Percentiles rank a stretch among this genome's conserved stretches.
Conservation (phyloP, 2,888 invertebrate genomes). For the Dione juno region DNA sequence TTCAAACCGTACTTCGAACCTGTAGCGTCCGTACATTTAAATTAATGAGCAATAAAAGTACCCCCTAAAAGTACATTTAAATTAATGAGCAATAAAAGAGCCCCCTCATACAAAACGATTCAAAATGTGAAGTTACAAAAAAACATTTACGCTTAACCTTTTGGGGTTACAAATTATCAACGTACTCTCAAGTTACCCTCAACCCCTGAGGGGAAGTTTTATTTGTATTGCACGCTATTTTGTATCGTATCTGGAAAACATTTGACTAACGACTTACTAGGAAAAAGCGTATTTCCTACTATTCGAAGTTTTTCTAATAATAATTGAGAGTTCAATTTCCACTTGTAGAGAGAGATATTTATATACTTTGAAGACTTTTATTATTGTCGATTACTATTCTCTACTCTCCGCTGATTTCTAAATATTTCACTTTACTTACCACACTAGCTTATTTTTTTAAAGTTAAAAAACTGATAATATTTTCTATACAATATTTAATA, state of each 20-base stretch:
- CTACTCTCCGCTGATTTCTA: too few species aligned
- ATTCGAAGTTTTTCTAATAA: not conserved
- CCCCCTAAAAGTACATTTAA: too few species aligned
- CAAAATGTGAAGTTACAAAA: slow-evolving; percentile 8
- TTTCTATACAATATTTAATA: too few species aligned
- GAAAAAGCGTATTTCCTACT: slow-evolving; percentile 15
- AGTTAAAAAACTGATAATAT: too few species aligned
- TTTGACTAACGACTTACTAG: slow-evolving; percentile 3
- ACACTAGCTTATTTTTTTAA: too few species aligned
- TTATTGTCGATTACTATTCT: too few species aligned
- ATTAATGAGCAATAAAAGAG: not conserved
- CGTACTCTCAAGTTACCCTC: slow-evolving; percentile 3
- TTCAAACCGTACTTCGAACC: too few species aligned
- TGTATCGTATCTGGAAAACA: slow-evolving; percentile 20
- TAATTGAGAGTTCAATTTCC: not conserved
- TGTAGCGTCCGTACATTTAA: too few species aligned
- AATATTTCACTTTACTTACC: not conserved
- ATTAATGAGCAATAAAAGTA: too few species aligned
- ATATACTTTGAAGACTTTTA: too few species aligned
- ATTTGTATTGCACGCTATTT: slow-evolving; percentile 21
- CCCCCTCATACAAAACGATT: not conserved
- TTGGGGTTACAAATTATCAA: slow-evolving; percentile 18
- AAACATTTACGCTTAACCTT: slow-evolving; percentile 20
- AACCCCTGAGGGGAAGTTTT: slow-evolving; percentile 1
- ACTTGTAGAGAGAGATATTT: not conserved